Evolutionary conservation across 2,797 vertebrate species (phyloP).

Genomic region (Glyptemys insculpta): DNA sequence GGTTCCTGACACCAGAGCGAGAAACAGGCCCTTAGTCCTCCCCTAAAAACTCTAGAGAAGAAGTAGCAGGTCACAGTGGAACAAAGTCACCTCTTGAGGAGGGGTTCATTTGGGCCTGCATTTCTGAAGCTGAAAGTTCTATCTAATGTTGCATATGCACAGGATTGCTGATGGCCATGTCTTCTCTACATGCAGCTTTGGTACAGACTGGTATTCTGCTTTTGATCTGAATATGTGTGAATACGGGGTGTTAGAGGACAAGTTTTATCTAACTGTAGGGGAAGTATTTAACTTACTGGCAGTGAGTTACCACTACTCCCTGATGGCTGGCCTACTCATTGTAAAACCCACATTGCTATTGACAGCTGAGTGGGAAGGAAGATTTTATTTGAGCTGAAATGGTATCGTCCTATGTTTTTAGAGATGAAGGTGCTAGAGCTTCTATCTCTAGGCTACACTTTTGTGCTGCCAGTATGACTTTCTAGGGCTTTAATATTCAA

Average conservation of each 20-base stretch:
- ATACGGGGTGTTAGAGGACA: neutral
- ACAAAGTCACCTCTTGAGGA: too few relatives aligned
- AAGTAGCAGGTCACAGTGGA: too few relatives aligned
- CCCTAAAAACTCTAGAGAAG: too few relatives aligned
- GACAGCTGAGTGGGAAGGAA: neutral
- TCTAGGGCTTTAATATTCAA: neutral
- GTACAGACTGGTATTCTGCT: neutral
- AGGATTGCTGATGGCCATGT: neutral
- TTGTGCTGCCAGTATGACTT: neutral
- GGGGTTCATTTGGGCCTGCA: neutral
- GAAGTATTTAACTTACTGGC: accelerated
- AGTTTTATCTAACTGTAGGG: neutral
- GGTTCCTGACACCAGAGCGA: too few relatives aligned
- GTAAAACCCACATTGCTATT: neutral
- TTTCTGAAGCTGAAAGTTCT: neutral
- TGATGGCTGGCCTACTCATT: neutral
- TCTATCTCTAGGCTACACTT: neutral
- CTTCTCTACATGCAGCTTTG: too few relatives aligned
- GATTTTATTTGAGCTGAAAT: neutral
- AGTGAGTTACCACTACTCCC: neutral
- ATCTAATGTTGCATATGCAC: neutral
- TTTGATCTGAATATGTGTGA: neutral
- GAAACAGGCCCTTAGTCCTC: too few relatives aligned
- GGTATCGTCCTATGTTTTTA: accelerated
- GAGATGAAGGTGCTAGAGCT: neutral